A percentile compares a stretch with the other conserved stretches of the same genome.
These are phyloP conservation scores for Crematogaster levior DNA, from an alignment of 2,888 invertebrate species.

Conservation along the genomic window DNA sequence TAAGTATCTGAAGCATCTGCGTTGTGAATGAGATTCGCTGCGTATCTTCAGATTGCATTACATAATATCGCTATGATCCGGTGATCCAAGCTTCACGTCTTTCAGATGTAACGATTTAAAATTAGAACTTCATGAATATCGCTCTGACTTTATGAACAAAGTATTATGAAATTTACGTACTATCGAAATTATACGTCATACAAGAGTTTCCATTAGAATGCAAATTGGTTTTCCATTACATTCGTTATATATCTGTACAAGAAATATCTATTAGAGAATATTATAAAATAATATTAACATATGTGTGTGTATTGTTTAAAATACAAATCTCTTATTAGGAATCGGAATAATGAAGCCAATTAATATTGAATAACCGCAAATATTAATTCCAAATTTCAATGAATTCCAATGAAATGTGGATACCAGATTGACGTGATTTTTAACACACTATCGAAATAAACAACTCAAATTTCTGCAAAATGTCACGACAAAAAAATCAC, in stretches of 20 bases:
- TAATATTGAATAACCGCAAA: neutral
- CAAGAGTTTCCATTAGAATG: neutral
- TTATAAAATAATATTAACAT: neutral
- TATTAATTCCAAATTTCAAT: neutral
- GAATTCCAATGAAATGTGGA: neutral
- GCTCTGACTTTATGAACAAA: neutral
- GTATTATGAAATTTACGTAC: constrained; percentile 12
- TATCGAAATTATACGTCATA: neutral
- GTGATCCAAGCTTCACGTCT: neutral
- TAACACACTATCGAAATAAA: neutral
- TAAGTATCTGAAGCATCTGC: neutral
- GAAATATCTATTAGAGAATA: neutral
- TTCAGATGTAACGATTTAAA: neutral
- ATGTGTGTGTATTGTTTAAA: neutral
- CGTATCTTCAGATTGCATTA: neutral
- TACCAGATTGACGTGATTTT: neutral
- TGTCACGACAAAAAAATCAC: neutral
- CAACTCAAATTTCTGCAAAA: neutral
- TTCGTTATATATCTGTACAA: neutral
- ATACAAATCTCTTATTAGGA: neutral
- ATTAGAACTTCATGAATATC: constrained; percentile 1
- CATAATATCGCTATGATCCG: constrained; percentile 12
- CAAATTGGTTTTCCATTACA: neutral
- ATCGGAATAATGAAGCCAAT: neutral
- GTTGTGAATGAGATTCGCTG: neutral